phyloP scores from a whole-genome alignment of 2,797 vertebrate species.

The Hippoglossus hippoglossus region DNA sequence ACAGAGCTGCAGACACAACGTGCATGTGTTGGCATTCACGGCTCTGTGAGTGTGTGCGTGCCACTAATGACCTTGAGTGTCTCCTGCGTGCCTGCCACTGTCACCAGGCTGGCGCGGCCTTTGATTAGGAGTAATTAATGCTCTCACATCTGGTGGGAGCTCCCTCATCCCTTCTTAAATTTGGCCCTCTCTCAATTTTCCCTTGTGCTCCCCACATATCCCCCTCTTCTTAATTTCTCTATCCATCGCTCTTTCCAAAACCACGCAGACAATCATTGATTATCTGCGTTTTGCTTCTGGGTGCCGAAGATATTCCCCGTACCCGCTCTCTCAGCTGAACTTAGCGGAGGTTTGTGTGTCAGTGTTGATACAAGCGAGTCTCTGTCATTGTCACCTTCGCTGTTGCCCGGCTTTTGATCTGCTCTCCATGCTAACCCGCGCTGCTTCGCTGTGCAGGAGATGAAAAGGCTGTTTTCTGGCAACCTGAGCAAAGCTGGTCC shows the following conservation, averaged over 20 bases:
- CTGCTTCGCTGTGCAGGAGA: conserved; percentile 68
- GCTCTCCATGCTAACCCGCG: conserved; percentile 52
- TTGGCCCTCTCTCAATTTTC: conserved; percentile 40
- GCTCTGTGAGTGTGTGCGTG: conserved; percentile 19
- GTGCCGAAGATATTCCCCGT: conserved; percentile 45
- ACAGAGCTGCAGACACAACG: conserved; percentile 37
- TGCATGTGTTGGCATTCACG: conserved; percentile 33
- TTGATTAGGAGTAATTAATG: conserved; percentile 85
- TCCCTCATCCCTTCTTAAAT: conserved; percentile 63
- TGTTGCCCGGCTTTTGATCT: conserved; percentile 71
- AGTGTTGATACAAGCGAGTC: conserved; percentile 49
- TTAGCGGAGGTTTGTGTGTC: conserved; percentile 54
- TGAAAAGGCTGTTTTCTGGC: conserved; percentile 79
- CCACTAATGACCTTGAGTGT: conserved; percentile 81
- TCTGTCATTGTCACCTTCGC: conserved; percentile 74
- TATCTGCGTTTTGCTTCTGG: conserved; percentile 37
- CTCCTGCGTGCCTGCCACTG: conserved; percentile 65
- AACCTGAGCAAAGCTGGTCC: conserved; percentile 75
- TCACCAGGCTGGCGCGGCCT: conserved; percentile 73
- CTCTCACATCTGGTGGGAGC: conserved; percentile 77
- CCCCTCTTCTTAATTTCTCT: conserved; percentile 41
- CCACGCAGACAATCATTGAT: conserved; percentile 38
- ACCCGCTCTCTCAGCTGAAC: conserved; percentile 34
- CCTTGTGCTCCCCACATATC: conserved; percentile 19
- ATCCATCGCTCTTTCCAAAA: conserved; percentile 47